Conservation (phyloP, 2,113 vertebrate species). For the Arothron firmamentum region DNA sequence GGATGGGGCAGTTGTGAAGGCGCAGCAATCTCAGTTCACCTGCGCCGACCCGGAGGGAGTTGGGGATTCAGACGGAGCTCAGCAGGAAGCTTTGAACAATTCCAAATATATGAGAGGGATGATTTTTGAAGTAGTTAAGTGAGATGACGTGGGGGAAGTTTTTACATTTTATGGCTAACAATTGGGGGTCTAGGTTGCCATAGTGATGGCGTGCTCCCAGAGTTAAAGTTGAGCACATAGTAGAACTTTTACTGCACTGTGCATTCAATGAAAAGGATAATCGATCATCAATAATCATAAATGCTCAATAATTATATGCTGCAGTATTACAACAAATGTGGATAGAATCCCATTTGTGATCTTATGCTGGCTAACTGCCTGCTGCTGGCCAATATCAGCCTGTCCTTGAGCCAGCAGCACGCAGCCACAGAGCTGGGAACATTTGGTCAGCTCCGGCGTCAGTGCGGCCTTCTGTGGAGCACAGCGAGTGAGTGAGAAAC, state of each 20-base stretch:
- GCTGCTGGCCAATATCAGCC: slow-evolving; percentile 16
- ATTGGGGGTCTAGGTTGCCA: too few relatives aligned
- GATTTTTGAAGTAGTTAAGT: too few relatives aligned
- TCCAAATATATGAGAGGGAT: too few relatives aligned
- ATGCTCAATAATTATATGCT: neutral
- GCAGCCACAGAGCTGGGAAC: slow-evolving; percentile 16
- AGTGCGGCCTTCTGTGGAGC: slow-evolving; percentile 4
- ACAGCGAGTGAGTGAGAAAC: slow-evolving; percentile 1
- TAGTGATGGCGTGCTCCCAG: too few relatives aligned
- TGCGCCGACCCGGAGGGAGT: slow-evolving; percentile 41
- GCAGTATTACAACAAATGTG: too few relatives aligned
- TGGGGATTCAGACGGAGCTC: slow-evolving; percentile 31
- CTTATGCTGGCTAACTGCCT: neutral
- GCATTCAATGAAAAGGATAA: neutral
- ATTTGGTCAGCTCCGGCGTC: slow-evolving; percentile 27
- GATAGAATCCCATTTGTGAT: too few relatives aligned
- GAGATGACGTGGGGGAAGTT: too few relatives aligned
- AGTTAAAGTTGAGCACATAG: too few relatives aligned
- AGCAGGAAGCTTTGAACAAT: slow-evolving; percentile 23
- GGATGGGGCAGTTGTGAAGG: slow-evolving; percentile 68
- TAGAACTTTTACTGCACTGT: too few relatives aligned
- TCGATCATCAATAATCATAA: neutral
- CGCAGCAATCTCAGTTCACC: slow-evolving; percentile 63
- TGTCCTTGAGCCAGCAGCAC: slow-evolving; percentile 35
- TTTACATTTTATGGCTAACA: too few relatives aligned